Base-by-base conservation (phyloP, 2,797 vertebrate genomes). In the Acanthis flammea region DNA sequence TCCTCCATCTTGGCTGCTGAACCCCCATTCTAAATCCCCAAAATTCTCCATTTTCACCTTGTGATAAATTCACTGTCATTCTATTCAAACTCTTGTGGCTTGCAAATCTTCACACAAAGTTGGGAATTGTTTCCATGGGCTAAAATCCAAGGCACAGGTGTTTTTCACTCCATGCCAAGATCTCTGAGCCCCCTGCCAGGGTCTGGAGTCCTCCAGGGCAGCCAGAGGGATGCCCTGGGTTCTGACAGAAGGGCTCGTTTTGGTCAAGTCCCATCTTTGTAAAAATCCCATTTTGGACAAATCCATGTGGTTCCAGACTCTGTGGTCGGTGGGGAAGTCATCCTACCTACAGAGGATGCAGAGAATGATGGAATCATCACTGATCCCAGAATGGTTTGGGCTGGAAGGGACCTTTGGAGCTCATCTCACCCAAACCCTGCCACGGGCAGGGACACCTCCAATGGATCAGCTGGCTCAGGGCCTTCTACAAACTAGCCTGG, bases 31-130 rank as follows among this genome's bases (percentile, higher is more conserved):
- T 30, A 51, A 51, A 51, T 2, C 3, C 48, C 0, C 28, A 11
- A 51, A 51, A 51, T 51, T 51, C 50, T 19, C 5, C 28, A 1
- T 51, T 51, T 51, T 30, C 17, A 51, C 28, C 17, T 7, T 12
- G 50, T 19, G 28, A 51, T 2, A 8, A 51, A 19, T 30, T 51
- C 7, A 30, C 28, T 51, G 5, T 5, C 28, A 19, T 19, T 51
- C 50, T 30, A 51, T 7, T 19, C 18, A 30, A 30, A 30, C 28
- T 5, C 50, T 12, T 19, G 17, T 51, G 7, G 17, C 7, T 5
- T 51, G 28, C 19, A 30, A 1, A 1, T 19, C 50, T 0, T 12
- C 28, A 51, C 5, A 19, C 17, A 51, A 19, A 51, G 50, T 5
- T 30, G 50, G 50, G 12, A 19, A 51, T 30, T 19, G 28, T 51